phyloP scores from a whole-genome alignment of 2,113 vertebrate species.

The Petrocephalus zakoni region DNA sequence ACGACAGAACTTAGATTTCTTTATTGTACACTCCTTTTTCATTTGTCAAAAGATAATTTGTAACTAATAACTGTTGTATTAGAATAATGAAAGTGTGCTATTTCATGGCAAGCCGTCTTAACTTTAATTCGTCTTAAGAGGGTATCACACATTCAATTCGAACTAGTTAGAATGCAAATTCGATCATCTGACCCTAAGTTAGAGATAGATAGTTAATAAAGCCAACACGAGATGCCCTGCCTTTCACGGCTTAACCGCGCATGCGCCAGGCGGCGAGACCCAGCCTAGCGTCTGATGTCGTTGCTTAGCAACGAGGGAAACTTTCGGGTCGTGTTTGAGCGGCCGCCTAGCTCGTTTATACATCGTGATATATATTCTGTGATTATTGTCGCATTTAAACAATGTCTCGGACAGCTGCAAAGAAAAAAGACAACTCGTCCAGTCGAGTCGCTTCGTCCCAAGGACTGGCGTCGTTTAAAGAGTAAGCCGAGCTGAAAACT shows the following conservation, averaged over 20 bases:
- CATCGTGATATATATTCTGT: background rate
- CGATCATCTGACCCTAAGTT: background rate
- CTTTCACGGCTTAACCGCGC: background rate
- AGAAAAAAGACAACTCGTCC: conserved; percentile 57
- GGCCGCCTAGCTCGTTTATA: background rate
- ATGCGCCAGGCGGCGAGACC: conserved; percentile 25
- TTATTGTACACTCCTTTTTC: background rate
- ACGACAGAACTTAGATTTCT: background rate
- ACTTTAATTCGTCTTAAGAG: too few species aligned
- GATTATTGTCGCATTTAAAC: background rate
- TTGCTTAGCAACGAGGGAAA: conserved; percentile 52
- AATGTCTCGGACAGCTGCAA: conserved; percentile 57
- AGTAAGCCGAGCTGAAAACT: conserved; percentile 56
- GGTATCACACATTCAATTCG: too few species aligned
- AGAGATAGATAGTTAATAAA: background rate
- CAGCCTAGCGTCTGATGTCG: conserved; percentile 8
- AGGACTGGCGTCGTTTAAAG: conserved; percentile 53
- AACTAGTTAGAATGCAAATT: too few species aligned
- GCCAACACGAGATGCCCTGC: background rate
- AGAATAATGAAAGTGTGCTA: background rate
- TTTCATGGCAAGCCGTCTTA: too few species aligned
- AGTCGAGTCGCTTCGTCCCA: conserved; percentile 55
- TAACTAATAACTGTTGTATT: background rate
- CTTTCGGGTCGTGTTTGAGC: background rate
- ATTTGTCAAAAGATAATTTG: background rate